Conservation (phyloP, 2,113 vertebrate species). For the Pelodiscus sinensis region DNA sequence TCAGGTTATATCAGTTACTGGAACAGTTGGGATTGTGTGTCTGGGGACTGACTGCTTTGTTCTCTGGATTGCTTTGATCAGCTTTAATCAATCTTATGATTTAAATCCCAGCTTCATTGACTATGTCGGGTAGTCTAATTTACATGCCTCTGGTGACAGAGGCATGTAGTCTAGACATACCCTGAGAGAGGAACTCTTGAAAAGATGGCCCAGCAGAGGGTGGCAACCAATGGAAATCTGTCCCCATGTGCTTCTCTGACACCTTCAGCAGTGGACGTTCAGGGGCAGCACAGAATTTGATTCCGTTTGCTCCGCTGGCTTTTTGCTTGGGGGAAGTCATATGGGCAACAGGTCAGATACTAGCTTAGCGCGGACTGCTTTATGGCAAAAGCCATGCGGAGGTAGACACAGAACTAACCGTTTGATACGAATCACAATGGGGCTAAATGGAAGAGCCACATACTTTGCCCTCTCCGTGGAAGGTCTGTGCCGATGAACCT, state of each 20-base stretch:
- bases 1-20: no score
- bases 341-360: neutral
- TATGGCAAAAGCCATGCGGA: neutral
- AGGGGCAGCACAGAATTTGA: neutral
- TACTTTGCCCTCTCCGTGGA: neutral
- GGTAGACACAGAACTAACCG: neutral
- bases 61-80: no score
- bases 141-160: no score
- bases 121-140: no score
- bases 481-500: neutral
- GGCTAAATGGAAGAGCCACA: neutral
- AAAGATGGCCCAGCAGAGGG: neutral
- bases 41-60: no score
- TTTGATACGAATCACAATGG: neutral
- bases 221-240: neutral
- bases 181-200: neutral
- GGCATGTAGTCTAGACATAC: no score
- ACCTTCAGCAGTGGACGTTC: fast-evolving
- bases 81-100: no score
- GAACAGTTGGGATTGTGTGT: no score
- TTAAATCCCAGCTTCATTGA: no score
- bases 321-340: neutral
- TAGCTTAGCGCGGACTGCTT: neutral
- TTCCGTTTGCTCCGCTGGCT: neutral
- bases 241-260: no score